Evolutionary conservation across 2,888 invertebrate genomes (phyloP), one percentile per base, ranked within the genome.

Genomic region (Fragum sueziense): DNA sequence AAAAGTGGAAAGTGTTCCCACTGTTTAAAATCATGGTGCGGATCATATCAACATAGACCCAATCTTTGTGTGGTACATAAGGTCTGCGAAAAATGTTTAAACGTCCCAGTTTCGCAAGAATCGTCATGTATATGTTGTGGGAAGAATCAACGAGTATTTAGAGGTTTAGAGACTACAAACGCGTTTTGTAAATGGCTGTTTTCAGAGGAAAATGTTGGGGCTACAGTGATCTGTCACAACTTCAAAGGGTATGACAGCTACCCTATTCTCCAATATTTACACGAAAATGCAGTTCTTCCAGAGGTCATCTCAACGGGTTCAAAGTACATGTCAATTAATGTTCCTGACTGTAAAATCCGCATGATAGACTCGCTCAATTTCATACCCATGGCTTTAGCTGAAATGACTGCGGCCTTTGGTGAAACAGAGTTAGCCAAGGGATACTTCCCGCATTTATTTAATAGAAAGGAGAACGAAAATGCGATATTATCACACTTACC

Each of bases 201-300:
- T 72, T 78, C 85, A 1, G 83, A 75, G 14, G 73, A 76, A 41
- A 79, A 79, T 51, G 29, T 25, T n/a, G 76, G 75, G 22, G 74
- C 81, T 11, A 84, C 74, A 14, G 79, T 76, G 7, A 47, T 79
- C 6, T 84, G 79, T 67, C 80, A 82, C 33, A 82, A 82, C 54
- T 85, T 82, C 47, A 77, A 82, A 76, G 78, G 80, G 7, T 85
- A 82, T 62, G 79, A 79, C 41, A 74, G 72, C 34, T 82, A 79
- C 52, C 84, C 81, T 22, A 79, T 84, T 25, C 57, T 82, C 7
- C 70, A 73, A n/a, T 84, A 70, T 52, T 61, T 79, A n/a, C 74
- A 79, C 54, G 57, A 79, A 14, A 76, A 81, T 67, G 79, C 68
- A 7, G 62, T 82, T 31, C 69, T 79, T 0, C 84, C 84, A 25